Evolutionary conservation across 2,797 vertebrate genomes (phyloP).

Genomic region (Zenarchopterus dispar): DNA sequence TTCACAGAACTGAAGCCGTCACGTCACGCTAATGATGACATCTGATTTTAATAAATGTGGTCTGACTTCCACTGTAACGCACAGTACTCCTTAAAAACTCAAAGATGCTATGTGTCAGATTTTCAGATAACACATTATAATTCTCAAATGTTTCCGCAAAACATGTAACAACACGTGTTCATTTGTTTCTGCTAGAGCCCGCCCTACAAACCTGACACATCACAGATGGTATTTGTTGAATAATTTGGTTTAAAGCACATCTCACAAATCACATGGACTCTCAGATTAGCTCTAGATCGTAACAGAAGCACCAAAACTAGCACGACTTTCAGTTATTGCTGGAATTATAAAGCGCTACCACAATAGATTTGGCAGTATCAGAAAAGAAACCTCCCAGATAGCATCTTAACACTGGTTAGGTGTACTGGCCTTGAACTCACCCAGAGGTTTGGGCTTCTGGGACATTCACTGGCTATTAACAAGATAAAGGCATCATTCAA

Average conservation of each 20-base stretch:
- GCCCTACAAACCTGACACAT: constrained; percentile 1
- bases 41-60: constrained; percentile 51
- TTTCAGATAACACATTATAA: constrained; percentile 57
- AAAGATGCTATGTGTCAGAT: constrained; percentile 57
- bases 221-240: constrained; percentile 10
- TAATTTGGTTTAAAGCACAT: constrained; percentile 30
- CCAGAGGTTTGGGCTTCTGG: constrained; percentile 41
- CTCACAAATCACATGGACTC: background rate
- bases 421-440: constrained; percentile 25
- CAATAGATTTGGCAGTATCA: constrained; percentile 52
- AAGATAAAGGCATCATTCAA: too few relatives aligned
- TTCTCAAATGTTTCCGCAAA: constrained; percentile 30
- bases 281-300: constrained; percentile 13
- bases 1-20: constrained; percentile 6
- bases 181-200: constrained; percentile 7
- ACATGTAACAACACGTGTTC: background rate
- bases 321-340: constrained; percentile 51
- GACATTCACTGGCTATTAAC: constrained; percentile 26
- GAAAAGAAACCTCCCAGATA: constrained; percentile 54
- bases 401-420: constrained; percentile 57
- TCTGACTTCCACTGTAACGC: constrained; percentile 43
- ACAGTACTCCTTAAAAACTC: constrained; percentile 30
- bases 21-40: constrained; percentile 13
- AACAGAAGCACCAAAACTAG: constrained; percentile 5
- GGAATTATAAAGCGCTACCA: constrained; percentile 56